Evolutionary conservation across 2,113 vertebrate genomes (phyloP), one percentile per base, ranked within the genome.

Genomic region (Herpetotheres cachinnans): DNA sequence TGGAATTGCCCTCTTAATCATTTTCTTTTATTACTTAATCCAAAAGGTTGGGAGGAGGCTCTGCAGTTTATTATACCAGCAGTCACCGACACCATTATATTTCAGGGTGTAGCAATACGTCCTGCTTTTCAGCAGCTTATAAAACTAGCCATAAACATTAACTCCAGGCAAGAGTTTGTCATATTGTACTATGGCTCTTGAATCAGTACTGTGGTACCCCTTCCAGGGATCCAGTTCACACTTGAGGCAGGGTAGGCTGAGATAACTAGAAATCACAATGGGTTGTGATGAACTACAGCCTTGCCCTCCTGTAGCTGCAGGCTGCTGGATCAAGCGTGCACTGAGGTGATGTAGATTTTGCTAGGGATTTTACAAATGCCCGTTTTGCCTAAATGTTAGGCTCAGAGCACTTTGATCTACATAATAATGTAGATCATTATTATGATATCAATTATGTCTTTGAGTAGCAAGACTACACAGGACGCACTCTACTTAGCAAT

Each of bases 11-110:
- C 85, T 86, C 84, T 97, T 96, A 97, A 95, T 96, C 59, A 97
- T 93, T 96, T 97, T 72, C 79, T 96, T 95, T 94, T 96, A 96
- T 95, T 95, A 94, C 80, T 93, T 97, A 96, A 97, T 95, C 84
- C 94, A 86, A 96, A 89, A 92, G 86, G 91, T 47, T 93, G 90
- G 73, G 83, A 92, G 63, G 85, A 94, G 84, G 94, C 54, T 92
- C 50, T 84, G 94, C 82, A 89, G 72, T 95, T 96, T 97, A 90
- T 96, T 88, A 80, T 4, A 58, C 8, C 70, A 71, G 58, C 62
- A 92, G 80, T 61, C 95, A 92, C 16, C 2, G 18, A 80, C 74
- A 80, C 70, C 78, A 29, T 93, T 95, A 77, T 93, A 94, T 91
- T 91, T 87, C 89, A 91, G 91, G 89, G 73, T 95, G 91, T 95